Base-by-base conservation (phyloP, 1,140 invertebrate genomes). In the Cotesia glomerata region DNA sequence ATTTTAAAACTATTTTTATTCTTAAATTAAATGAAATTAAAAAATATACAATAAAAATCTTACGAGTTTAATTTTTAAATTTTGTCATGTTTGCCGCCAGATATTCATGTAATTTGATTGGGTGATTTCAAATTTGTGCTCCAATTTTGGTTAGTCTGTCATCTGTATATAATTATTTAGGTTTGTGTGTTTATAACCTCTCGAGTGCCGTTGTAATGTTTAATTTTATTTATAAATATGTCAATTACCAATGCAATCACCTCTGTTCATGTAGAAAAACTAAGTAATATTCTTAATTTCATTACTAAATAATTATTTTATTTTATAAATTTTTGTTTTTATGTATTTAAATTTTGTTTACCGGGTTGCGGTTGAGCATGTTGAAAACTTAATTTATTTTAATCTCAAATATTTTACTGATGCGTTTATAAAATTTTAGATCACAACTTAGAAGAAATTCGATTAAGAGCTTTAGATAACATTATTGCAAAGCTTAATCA, bases 401-500 rank as follows among this genome's bases (percentile, higher is more conserved):
- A 5, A 54, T 13, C n/a, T 54, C 3, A 16, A 16, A 1, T 54
- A 18, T 14, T 54, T 7, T 16, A 58, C 16, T n/a, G 3, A 58
- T 14, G 5, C 16, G 16, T 58, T 11, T n/a, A 14, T 7, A 58
- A n/a, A 18, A 61, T 77, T 81, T 32, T 8, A 88, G 86, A 79
- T 59, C 86, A 87, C 69, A 66, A 35, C 39, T 74, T 88, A 16
- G 80, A 81, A n/a, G 85, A 86, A 73, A 87, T 88, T 71, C 79
- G 85, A 49, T 26, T 80, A 4, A 78, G 86, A 75, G 79, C 86
- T 63, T 77, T 88, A 18, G 72, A 83, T 35, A 85, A 78, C 79
- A 82, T 88, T 61, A 79, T 87, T 52, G 82, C 82, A 4, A 88
- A 88, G 69, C 79, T 87, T 0, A 79, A 88, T 73, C 77, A 81